phyloP scores from a whole-genome alignment of 2,888 invertebrate genomes.

The Limnephilus marmoratus region DNA sequence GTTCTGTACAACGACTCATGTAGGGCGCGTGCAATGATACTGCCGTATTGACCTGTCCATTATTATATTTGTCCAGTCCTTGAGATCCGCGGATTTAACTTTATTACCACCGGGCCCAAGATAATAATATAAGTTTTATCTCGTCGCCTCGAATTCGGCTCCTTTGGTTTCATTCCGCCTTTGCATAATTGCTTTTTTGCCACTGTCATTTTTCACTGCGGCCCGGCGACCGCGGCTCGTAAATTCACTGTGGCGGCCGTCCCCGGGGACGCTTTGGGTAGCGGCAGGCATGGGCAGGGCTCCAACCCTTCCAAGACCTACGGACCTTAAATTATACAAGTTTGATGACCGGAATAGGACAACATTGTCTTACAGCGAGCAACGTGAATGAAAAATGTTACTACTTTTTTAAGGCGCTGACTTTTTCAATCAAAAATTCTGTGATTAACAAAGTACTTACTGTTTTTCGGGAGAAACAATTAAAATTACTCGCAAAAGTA shows the following conservation, averaged over 20 bases:
- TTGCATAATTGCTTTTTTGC: constrained; percentile 52
- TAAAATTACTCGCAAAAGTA: no score
- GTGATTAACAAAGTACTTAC: no score
- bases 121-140: neutral
- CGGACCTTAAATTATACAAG: neutral
- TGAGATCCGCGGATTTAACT: neutral
- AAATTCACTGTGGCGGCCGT: constrained; percentile 40
- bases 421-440: no score
- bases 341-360: neutral
- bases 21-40: no score
- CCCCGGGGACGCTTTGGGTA: neutral
- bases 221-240: constrained; percentile 31
- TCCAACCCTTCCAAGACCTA: neutral
- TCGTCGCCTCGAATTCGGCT: constrained; percentile 5
- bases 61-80: neutral
- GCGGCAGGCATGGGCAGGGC: neutral
- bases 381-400: no score
- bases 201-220: constrained; percentile 52
- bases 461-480: no score
- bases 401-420: no score
- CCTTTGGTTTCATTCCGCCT: constrained; percentile 25
- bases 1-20: no score
- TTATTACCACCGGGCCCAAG: neutral
- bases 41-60: neutral
- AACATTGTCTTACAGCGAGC: neutral